Conservation (phyloP, 1,140 invertebrate species). For the Leguminivora glycinivorella region DNA sequence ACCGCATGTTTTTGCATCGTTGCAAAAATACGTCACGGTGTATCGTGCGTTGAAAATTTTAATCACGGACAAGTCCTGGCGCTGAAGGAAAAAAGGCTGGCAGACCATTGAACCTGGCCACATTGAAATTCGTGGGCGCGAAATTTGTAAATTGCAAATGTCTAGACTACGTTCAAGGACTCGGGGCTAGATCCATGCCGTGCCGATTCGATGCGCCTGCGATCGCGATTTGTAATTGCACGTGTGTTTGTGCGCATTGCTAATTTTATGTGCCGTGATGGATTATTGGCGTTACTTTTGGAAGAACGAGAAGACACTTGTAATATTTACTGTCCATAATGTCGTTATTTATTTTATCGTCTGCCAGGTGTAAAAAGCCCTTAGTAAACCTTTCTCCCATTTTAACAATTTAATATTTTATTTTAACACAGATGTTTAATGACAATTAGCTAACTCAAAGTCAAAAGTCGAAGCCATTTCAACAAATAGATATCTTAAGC, state of each 20-base stretch:
- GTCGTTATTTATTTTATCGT: neutral
- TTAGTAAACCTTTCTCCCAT: too few species aligned
- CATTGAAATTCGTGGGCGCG: conserved; percentile 71
- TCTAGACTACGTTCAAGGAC: conserved; percentile 74
- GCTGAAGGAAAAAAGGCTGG: conserved; percentile 52
- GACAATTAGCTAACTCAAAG: too few species aligned
- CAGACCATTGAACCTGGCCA: conserved; percentile 69
- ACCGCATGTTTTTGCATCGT: conserved; percentile 55
- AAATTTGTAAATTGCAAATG: conserved; percentile 74
- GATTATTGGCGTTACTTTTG: neutral
- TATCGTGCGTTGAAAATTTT: conserved; percentile 70
- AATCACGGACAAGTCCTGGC: conserved; percentile 54
- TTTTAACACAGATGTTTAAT: too few species aligned
- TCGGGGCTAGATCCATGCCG: conserved; percentile 51
- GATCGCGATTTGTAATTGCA: conserved; percentile 49
- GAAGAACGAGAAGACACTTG: neutral
- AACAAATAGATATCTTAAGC: too few species aligned
- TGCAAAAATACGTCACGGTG: conserved; percentile 65
- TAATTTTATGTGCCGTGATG: conserved; percentile 33
- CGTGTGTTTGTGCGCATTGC: conserved; percentile 44
- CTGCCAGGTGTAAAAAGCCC: too few species aligned
- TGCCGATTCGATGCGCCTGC: conserved; percentile 61
- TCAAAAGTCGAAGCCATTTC: too few species aligned
- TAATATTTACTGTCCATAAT: neutral
- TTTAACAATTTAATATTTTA: too few species aligned